phyloP scores from a whole-genome alignment of 2,113 vertebrate genomes.

The Apteryx mantelli region DNA sequence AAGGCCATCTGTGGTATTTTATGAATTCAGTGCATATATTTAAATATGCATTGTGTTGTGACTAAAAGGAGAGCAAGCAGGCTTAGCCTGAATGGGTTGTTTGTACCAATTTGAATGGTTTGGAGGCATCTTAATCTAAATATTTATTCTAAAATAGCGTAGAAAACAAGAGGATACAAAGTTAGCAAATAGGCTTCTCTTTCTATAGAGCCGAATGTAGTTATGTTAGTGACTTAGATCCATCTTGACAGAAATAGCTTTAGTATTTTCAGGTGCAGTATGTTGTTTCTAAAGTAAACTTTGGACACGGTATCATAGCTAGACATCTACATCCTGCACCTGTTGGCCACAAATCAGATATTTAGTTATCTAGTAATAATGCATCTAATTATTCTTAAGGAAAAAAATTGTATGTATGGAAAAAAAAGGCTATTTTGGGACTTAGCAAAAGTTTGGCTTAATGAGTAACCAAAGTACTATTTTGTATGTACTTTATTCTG shows the following conservation, averaged over 20 bases:
- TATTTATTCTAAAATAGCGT: background rate
- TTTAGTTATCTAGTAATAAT: conserved; percentile 38
- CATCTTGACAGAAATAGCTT: background rate
- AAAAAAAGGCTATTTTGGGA: conserved; percentile 32
- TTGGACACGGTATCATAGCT: background rate
- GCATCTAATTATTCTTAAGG: conserved; percentile 1
- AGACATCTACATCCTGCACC: conserved; percentile 29
- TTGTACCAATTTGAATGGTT: background rate
- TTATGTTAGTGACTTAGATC: background rate
- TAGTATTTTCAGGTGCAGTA: background rate
- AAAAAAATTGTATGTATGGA: background rate
- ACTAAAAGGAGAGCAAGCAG: background rate
- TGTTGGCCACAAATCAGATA: conserved; percentile 48
- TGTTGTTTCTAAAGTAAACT: background rate
- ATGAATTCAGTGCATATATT: background rate
- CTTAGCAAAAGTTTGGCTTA: conserved; percentile 13
- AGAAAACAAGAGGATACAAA: background rate
- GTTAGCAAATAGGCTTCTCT: background rate
- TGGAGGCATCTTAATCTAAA: background rate
- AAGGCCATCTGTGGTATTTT: background rate
- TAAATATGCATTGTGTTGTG: background rate
- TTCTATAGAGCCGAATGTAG: background rate
- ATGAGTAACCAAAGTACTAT: conserved; percentile 31
- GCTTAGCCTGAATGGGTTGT: background rate
- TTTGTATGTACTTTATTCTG: conserved; percentile 1